Percentiles rank a stretch among this genome's conserved stretches.
phyloP scores from a whole-genome alignment of 1,140 invertebrate species.

The Cecropterus lyciades region DNA sequence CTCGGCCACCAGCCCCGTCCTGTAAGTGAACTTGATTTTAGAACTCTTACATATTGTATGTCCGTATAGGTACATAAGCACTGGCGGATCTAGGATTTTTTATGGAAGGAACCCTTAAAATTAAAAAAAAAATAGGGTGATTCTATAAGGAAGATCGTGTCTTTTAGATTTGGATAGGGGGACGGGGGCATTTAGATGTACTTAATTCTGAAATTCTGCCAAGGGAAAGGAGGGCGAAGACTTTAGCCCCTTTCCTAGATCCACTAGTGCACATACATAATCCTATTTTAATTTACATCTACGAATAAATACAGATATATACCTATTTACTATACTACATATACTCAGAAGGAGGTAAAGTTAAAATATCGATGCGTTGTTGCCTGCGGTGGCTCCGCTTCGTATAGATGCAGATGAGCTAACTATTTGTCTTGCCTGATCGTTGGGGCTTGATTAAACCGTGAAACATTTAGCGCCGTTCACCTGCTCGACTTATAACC shows the following conservation, averaged over 20 bases:
- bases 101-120: too few species aligned
- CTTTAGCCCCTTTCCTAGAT: too few species aligned
- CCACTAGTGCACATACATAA: too few species aligned
- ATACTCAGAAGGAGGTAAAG: slow-evolving; percentile 44
- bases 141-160: too few species aligned
- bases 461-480: slow-evolving; percentile 76
- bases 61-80: too few species aligned
- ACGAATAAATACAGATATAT: slow-evolving; percentile 11
- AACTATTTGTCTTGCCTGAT: slow-evolving; percentile 81
- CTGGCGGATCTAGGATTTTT: too few species aligned
- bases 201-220: too few species aligned
- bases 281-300: neutral
- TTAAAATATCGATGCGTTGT: slow-evolving; percentile 62
- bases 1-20: slow-evolving; percentile 38
- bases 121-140: too few species aligned
- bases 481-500: slow-evolving; percentile 50
- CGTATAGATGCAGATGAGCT: slow-evolving; percentile 82
- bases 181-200: too few species aligned
- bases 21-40: slow-evolving; percentile 37
- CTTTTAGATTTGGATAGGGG: too few species aligned
- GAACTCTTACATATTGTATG: slow-evolving; percentile 26
- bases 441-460: slow-evolving; percentile 80
- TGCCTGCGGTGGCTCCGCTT: slow-evolving; percentile 60
- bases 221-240: too few species aligned
- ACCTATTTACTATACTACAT: too few species aligned